Conservation (phyloP, 2,113 vertebrate genomes). For the Leptodactylus fuscus region DNA sequence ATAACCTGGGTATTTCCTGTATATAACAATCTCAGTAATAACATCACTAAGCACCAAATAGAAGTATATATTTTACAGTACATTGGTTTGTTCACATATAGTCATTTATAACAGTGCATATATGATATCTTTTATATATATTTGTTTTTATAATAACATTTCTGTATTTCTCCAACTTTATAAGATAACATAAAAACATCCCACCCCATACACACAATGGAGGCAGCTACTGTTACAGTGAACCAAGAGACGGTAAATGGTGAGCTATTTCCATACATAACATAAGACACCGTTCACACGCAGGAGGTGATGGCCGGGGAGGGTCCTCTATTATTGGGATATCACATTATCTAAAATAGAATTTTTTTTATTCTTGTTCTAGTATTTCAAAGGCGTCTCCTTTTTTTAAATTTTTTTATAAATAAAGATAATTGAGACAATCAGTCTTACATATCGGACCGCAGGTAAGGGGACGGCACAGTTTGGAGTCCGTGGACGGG, state of each 20-base stretch:
- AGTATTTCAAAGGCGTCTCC: no score
- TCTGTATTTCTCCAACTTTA: not conserved
- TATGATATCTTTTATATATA: not conserved
- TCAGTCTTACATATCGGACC: no score
- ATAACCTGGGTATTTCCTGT: slow-evolving; percentile 2
- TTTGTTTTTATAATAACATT: no score
- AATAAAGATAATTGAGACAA: no score
- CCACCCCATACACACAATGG: not conserved
- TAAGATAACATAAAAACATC: not conserved
- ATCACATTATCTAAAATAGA: no score
- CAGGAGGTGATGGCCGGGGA: no score
- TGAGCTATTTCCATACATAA: not conserved
- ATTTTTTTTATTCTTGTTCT: no score
- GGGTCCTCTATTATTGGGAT: no score
- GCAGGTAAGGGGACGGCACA: no score
- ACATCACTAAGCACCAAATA: not conserved
- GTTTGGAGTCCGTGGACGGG: no score
- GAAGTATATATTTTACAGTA: slow-evolving; percentile 26
- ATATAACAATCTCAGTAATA: not conserved
- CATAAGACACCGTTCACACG: no score
- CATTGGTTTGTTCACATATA: not conserved
- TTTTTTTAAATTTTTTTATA: no score
- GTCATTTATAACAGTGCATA: not conserved
- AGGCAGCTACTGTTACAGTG: not conserved
- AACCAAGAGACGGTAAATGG: not conserved